These are phyloP conservation scores for Platysteira castanea DNA, from an alignment of 2,113 vertebrate species.

Conservation along the genomic window DNA sequence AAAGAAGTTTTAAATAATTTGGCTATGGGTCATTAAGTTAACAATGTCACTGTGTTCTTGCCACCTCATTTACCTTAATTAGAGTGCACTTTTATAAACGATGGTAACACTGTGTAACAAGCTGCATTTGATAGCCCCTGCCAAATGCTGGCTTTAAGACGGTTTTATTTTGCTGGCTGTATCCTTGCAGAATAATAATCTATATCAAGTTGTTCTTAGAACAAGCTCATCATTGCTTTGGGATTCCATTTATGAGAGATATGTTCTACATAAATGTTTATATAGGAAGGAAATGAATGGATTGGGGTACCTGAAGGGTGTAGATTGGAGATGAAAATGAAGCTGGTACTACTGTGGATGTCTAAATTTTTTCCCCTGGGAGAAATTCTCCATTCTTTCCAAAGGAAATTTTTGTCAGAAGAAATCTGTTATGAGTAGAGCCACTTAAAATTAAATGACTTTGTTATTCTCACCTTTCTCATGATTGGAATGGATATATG, in stretches of 20 bases:
- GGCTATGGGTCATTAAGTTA: constrained; percentile 50
- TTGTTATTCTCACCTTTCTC: neutral
- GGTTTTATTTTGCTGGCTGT: constrained; percentile 1
- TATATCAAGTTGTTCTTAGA: neutral
- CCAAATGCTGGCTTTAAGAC: constrained; percentile 8
- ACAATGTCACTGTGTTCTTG: constrained; percentile 59
- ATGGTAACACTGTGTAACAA: constrained; percentile 12
- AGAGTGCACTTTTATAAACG: constrained; percentile 21
- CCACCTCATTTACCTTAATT: constrained; percentile 64
- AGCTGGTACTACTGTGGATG: neutral
- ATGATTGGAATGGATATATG: neutral
- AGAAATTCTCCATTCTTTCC: neutral
- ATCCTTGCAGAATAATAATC: constrained; percentile 6
- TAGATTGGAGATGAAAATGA: neutral
- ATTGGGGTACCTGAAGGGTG: neutral
- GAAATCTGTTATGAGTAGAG: neutral
- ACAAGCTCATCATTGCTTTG: constrained; percentile 13
- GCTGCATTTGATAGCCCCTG: constrained; percentile 27
- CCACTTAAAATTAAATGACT: neutral
- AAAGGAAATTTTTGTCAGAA: neutral
- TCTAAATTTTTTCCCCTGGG: neutral
- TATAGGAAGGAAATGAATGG: neutral
- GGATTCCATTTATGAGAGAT: neutral
- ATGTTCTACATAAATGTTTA: neutral
- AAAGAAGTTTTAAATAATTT: constrained; percentile 53